phyloP scores from a whole-genome alignment of 2,888 invertebrate species.

The Helobdella robusta region DNA sequence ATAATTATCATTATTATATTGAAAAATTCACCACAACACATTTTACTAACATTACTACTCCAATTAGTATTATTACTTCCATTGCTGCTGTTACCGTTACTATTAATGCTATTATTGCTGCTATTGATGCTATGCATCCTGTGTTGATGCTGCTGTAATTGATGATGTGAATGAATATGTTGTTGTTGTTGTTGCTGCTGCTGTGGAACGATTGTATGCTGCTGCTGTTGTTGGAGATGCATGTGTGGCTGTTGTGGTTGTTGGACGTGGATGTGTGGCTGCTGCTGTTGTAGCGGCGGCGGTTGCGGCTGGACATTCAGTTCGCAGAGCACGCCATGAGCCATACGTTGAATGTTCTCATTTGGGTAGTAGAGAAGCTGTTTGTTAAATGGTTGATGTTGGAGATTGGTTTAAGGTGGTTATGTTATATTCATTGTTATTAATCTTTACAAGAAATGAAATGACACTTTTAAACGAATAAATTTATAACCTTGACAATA shows the following conservation, averaged over 20 bases:
- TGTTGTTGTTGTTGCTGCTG: slow-evolving; percentile 6
- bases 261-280: too few species aligned
- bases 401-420: neutral
- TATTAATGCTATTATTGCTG: slow-evolving; percentile 2
- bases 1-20: too few species aligned
- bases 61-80: too few species aligned
- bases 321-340: slow-evolving; percentile 91
- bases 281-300: too few species aligned
- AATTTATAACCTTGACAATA: too few species aligned
- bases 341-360: slow-evolving; percentile 91
- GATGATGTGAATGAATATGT: neutral
- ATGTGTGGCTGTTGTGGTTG: slow-evolving; percentile 10
- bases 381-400: neutral
- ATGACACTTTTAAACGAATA: too few species aligned
- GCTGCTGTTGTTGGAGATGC: neutral
- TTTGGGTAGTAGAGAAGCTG: slow-evolving; percentile 84
- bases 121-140: neutral
- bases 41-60: too few species aligned
- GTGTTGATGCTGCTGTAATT: slow-evolving; percentile 4
- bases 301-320: too few species aligned
- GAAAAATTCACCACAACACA: too few species aligned
- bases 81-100: neutral
- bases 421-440: too few species aligned
- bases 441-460: too few species aligned
- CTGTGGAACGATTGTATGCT: neutral